Conservation (phyloP, 2,888 invertebrate species). For the Epirrita christyi region DNA sequence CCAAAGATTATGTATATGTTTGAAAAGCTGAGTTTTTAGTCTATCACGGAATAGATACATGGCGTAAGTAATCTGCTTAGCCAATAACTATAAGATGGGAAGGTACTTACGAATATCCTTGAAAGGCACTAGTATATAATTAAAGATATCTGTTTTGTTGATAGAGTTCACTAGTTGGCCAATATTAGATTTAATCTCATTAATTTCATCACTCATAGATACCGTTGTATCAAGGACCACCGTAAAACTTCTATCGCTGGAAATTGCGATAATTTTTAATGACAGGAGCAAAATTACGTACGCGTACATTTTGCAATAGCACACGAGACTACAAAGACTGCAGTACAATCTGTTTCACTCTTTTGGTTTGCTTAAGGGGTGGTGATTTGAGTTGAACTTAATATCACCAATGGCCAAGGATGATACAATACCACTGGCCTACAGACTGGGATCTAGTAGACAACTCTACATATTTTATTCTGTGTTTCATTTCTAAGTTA, state of each 20-base stretch:
- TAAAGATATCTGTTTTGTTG: slow-evolving; percentile 33
- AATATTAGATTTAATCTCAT: slow-evolving; percentile 51
- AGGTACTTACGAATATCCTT: slow-evolving; percentile 45
- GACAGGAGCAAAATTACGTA: slow-evolving; percentile 3
- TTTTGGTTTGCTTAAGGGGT: slow-evolving; percentile 2
- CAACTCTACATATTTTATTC: too few relatives aligned
- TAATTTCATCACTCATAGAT: slow-evolving; percentile 58
- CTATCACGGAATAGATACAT: too few relatives aligned
- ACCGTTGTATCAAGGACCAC: slow-evolving; percentile 60
- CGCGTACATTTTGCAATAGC: slow-evolving; percentile 25
- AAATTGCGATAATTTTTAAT: slow-evolving; percentile 5
- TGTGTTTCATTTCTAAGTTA: too few relatives aligned
- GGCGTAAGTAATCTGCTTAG: too few relatives aligned
- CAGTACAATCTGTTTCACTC: slow-evolving; percentile 6
- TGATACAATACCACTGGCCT: too few relatives aligned
- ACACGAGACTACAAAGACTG: background rate
- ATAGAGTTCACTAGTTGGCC: slow-evolving; percentile 29
- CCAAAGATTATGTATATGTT: too few relatives aligned
- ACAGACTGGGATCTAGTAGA: too few relatives aligned
- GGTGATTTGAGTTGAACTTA: background rate
- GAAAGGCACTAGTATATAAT: slow-evolving; percentile 51
- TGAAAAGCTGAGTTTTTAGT: too few relatives aligned
- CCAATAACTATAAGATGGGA: too few relatives aligned
- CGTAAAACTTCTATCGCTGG: slow-evolving; percentile 53
- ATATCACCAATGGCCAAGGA: background rate